Percentiles rank a stretch among this genome's conserved stretches.
These are phyloP conservation scores for Drosophila prostipennis DNA, from an alignment of 2,888 invertebrate genomes.

Conservation along the genomic window DNA sequence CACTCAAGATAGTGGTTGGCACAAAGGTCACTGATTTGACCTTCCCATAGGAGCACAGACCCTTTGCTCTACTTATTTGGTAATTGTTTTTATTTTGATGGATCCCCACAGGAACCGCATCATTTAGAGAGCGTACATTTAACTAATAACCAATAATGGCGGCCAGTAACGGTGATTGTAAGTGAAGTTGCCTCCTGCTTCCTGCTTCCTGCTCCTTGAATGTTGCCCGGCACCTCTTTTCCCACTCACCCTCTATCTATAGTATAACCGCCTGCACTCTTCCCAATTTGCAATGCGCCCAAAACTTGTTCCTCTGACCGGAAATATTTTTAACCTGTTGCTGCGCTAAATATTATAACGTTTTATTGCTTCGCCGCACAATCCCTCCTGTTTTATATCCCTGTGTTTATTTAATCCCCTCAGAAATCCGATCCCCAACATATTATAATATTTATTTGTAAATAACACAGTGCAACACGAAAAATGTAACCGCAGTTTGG, in stretches of 20 bases:
- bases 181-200: constrained; percentile 46
- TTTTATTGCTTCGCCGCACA: background rate
- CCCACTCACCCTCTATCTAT: background rate
- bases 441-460: no score
- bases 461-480: no score
- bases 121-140: constrained; percentile 42
- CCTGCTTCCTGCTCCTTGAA: constrained; percentile 16
- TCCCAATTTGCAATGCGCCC: background rate
- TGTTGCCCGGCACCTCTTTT: constrained; percentile 12
- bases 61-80: constrained; percentile 15
- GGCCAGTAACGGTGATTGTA: constrained; percentile 70
- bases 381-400: background rate
- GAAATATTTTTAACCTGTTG: constrained; percentile 4
- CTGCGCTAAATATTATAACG: background rate
- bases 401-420: no score
- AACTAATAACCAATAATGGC: constrained; percentile 55
- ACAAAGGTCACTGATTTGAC: constrained; percentile 38
- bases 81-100: constrained; percentile 53
- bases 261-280: constrained; percentile 18
- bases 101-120: constrained; percentile 67
- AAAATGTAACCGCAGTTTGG: no score
- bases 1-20: constrained; percentile 1
- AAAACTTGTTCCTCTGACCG: background rate
- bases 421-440: no score
- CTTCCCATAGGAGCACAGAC: constrained; percentile 39